Evolutionary conservation across 2,888 invertebrate genomes (phyloP), one percentile per base, ranked within the genome.

Genomic region (Megamerina dolium): DNA sequence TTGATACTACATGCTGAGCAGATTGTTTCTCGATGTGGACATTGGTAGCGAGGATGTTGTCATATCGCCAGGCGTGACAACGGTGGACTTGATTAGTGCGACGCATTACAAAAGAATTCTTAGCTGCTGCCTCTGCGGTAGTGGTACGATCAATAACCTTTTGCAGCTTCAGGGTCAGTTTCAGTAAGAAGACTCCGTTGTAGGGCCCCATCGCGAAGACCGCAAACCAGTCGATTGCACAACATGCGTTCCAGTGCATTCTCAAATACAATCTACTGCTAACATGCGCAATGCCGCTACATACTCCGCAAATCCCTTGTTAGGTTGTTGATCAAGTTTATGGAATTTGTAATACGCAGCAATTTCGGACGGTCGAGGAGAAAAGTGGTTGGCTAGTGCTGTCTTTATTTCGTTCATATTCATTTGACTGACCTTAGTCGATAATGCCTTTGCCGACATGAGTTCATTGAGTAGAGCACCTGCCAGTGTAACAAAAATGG

Each of bases 391-490:
- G n/a, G 49, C 46, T 27, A 52, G 14, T 23, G 46, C 26, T 18
- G 43, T 19, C 8, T 47, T 37, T 16, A 49, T 49, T 37, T 48
- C 46, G 12, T 12, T n/a, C 6, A 49, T 29, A 9, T 26, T 46
- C 21, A 49, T 40, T 14, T 26, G 41, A 39, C 48, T 43, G 14
- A 45, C 51, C 46, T 37, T 36, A 20, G 34, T 46, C 2, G 47
- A 48, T 8, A 43, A 50, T 34, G 48, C 48, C 43, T 50, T 49
- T 48, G 49, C 48, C 39, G 48, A 41, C 48, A 50, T 37, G 17
- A 49, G 46, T 14, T 50, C 51, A 34, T 40, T 47, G 8, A 53
- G 33, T 13, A 26, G 26, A 18, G 49, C 44, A 3, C 48, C 49
- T n/a, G n/a, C n/a, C n/a, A n/a, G n/a, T n/a, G n/a, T n/a, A n/a